phyloP scores from a whole-genome alignment of 2,113 vertebrate species.

The Charina bottae region DNA sequence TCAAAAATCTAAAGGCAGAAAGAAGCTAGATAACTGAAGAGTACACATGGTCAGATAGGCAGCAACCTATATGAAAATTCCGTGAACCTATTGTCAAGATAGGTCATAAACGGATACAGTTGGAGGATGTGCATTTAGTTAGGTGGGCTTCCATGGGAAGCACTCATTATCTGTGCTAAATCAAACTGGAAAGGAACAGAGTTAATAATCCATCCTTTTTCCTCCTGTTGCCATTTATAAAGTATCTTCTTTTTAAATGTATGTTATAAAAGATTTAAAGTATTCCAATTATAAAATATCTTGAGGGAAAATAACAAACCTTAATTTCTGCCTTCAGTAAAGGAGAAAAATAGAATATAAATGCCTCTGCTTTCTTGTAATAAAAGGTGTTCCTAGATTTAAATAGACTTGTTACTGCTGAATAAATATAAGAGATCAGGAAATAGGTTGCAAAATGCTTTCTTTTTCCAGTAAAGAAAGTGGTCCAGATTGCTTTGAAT shows the following conservation, averaged over 20 bases:
- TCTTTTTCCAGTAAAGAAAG: constrained; percentile 50
- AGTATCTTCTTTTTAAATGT: background rate
- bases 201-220: background rate
- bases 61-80: background rate
- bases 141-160: background rate
- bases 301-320: constrained; percentile 31
- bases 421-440: constrained; percentile 71
- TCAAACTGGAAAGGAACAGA: background rate
- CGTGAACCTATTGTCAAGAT: background rate
- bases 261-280: background rate
- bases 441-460: constrained; percentile 63
- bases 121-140: background rate
- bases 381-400: constrained; percentile 64
- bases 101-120: background rate
- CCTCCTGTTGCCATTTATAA: fast-evolving
- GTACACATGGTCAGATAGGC: background rate
- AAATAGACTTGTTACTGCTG: constrained; percentile 63
- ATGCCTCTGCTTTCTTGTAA: constrained; percentile 62
- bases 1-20: no score
- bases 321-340: constrained; percentile 44
- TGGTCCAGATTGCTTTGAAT: constrained; percentile 63
- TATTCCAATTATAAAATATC: constrained; percentile 45
- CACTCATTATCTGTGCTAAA: background rate
- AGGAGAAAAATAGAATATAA: constrained; percentile 47
- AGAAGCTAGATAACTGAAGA: background rate